phyloP scores from a whole-genome alignment of 2,888 invertebrate species.

The Toxonevra muliebris region DNA sequence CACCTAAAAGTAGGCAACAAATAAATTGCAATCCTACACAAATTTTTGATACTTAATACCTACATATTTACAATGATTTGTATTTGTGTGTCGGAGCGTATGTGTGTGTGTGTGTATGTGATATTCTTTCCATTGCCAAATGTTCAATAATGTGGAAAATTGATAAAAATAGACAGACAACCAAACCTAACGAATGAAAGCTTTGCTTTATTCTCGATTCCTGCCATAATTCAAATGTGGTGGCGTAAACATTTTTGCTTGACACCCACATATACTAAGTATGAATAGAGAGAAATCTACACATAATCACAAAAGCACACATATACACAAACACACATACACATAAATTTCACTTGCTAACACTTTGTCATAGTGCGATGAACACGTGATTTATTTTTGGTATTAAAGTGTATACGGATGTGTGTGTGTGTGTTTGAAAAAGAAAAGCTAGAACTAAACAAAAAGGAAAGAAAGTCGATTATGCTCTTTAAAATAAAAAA shows the following conservation, averaged over 20 bases:
- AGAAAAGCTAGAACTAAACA: too few species aligned
- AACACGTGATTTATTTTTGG: constrained; percentile 22
- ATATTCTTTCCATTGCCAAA: constrained; percentile 8
- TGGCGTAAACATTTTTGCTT: neutral
- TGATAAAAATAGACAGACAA: constrained; percentile 32
- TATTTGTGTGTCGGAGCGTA: constrained; percentile 19
- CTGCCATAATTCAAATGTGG: constrained; percentile 20
- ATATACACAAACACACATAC: neutral
- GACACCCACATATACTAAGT: neutral
- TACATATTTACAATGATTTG: neutral
- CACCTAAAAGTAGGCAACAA: too few species aligned
- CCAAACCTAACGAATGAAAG: neutral
- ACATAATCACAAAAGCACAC: neutral
- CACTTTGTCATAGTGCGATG: constrained; percentile 20
- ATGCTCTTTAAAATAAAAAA: too few species aligned
- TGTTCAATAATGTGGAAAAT: constrained; percentile 31
- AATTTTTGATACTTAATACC: too few species aligned
- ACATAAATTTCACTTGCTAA: neutral
- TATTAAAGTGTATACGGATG: too few species aligned
- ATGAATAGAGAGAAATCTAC: neutral
- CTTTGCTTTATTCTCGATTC: neutral
- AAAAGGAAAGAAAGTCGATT: too few species aligned
- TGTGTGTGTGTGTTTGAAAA: too few species aligned
- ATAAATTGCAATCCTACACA: too few species aligned
- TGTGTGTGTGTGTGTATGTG: neutral